Base-by-base conservation (phyloP, 2,113 vertebrate species). In the Syrmaticus mikado region DNA sequence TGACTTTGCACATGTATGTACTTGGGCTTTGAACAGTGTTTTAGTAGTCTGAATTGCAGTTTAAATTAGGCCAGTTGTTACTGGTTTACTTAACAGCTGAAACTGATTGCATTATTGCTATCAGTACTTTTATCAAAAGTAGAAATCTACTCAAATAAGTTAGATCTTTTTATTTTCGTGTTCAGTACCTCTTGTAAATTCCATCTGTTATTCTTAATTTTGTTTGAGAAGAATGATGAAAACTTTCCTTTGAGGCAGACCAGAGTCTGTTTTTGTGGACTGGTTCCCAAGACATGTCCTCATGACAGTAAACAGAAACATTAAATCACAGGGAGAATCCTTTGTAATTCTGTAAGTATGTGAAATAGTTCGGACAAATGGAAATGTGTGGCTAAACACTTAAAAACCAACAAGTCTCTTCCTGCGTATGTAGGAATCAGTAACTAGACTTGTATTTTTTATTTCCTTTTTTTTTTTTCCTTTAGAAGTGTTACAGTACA, bases 261-360 rank as follows among this genome's bases (percentile, higher is more conserved):
- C 50, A 80, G 86, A 90, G 30, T 32, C 43, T 89, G 20, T 34
- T 40, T 60, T 66, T 22, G 5, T 64, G 65, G 50, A 32, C 60
- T 61, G n/a, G 34, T 64, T 87, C 74, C 74, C 58, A 87, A 48
- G 20, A 32, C 40, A 50, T 92, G 62, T 94, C 78, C 34, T 80
- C 19, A 8, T 76, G 83, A 80, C 77, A 65, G 71, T 60, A 77
- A 81, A 75, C 83, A 87, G 90, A 87, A 90, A 50, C 41, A 15
- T 48, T 61, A 72, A 62, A 81, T 64, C 76, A 75, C 36, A 72
- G 32, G 45, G 32, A 71, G 58, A 53, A 53, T 61, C 67, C 21
- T 87, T 90, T 87, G 74, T 74, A 71, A 68, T 82, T 90, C n/a
- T 84, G 14, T 15, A 72, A 90, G 43, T 81, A 87, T 76, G 41